These are phyloP conservation scores for Ctenoplectra terminalis DNA, from an alignment of 1,140 invertebrate genomes.

Conservation along the genomic window DNA sequence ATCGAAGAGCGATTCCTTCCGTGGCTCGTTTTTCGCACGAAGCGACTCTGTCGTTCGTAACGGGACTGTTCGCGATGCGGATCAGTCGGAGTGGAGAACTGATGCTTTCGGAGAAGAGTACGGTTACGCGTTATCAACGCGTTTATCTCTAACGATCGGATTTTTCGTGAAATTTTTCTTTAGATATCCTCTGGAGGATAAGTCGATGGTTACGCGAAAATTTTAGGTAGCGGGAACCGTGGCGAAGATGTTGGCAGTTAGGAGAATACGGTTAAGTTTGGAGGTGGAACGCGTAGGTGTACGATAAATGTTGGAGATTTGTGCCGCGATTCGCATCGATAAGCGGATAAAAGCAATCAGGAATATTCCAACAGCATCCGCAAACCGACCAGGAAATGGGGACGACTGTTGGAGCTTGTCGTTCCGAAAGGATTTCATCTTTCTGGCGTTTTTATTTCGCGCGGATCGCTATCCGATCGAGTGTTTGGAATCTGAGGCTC, in stretches of 20 bases:
- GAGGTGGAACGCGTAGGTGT: not conserved
- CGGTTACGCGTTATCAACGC: not conserved
- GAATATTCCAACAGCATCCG: constrained; percentile 11
- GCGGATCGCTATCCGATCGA: not conserved
- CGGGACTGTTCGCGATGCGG: not conserved
- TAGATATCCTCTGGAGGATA: not conserved
- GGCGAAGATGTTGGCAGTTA: too few species aligned
- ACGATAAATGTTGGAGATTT: constrained; percentile 4
- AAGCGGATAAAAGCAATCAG: constrained; percentile 26
- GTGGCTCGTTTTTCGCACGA: not conserved
- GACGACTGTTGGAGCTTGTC: not conserved
- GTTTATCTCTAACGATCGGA: not conserved
- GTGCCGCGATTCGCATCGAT: constrained; percentile 8
- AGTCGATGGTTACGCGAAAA: constrained; percentile 1
- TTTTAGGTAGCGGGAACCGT: not conserved
- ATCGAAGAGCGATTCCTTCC: not conserved
- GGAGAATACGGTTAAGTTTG: constrained; percentile 3
- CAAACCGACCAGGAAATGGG: not conserved
- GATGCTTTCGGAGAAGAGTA: not conserved
- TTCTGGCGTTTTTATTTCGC: constrained; percentile 2
- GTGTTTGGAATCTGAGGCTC: not conserved
- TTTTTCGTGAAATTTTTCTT: not conserved
- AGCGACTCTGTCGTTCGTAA: not conserved
- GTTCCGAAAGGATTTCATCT: not conserved
- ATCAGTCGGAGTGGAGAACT: not conserved